Evolutionary conservation across 2,113 vertebrate genomes (phyloP).

Genomic region (Sula dactylatra): DNA sequence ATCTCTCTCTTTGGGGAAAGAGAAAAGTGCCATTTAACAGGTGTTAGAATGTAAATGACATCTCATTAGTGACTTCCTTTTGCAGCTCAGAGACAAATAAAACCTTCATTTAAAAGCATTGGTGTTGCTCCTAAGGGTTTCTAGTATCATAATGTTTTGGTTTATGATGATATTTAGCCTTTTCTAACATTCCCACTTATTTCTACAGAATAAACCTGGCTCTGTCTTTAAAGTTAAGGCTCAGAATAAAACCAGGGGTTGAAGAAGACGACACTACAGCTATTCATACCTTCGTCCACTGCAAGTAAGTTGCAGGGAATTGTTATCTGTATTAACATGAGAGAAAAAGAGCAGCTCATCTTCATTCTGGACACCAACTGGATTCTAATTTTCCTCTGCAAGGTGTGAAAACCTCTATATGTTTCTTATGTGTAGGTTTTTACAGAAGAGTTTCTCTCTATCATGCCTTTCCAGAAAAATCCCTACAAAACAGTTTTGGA

Average conservation of each 20-base stretch:
- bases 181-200: slow-evolving; percentile 69
- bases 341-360: background rate
- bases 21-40: slow-evolving; percentile 84
- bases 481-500: background rate
- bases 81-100: slow-evolving; percentile 79
- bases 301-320: background rate
- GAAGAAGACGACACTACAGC: background rate
- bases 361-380: background rate
- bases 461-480: background rate
- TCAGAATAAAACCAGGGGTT: slow-evolving; percentile 26
- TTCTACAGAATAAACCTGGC: slow-evolving; percentile 70
- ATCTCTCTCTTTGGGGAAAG: slow-evolving; percentile 80
- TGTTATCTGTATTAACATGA: background rate
- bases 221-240: slow-evolving; percentile 60
- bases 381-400: background rate
- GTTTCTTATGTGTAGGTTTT: background rate
- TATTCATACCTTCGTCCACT: background rate
- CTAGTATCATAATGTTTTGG: slow-evolving; percentile 78
- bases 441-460: background rate
- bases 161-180: slow-evolving; percentile 77
- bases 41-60: slow-evolving; percentile 84
- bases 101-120: slow-evolving; percentile 82
- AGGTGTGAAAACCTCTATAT: background rate
- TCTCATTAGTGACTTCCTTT: slow-evolving; percentile 82
- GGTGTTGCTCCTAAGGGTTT: slow-evolving; percentile 77